phyloP scores from a whole-genome alignment of 2,888 invertebrate genomes.

The Liodrosophila aerea region DNA sequence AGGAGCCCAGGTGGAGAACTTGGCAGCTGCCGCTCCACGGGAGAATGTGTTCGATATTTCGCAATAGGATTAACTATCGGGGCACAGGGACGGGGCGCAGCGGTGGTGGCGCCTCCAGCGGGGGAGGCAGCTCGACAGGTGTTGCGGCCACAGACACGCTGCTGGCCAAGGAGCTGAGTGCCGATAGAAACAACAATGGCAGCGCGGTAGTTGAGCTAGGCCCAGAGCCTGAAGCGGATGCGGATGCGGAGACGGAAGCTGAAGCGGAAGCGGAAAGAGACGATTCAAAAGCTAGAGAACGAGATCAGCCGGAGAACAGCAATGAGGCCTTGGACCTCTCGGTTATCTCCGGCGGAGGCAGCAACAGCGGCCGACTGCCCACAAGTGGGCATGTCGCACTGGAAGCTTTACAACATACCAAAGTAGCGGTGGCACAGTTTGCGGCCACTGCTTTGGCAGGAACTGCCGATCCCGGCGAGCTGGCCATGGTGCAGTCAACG shows the following conservation, averaged over 20 bases:
- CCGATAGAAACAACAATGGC: constrained; percentile 80
- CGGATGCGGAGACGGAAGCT: constrained; percentile 17
- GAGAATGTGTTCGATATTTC: constrained; percentile 81
- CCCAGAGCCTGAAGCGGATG: constrained; percentile 16
- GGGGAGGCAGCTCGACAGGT: constrained; percentile 44
- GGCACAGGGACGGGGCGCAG: constrained; percentile 48
- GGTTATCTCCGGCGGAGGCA: constrained; percentile 63
- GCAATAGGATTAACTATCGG: constrained; percentile 81
- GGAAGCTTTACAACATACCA: constrained; percentile 96
- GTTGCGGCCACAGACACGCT: constrained; percentile 40
- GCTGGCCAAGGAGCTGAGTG: constrained; percentile 78
- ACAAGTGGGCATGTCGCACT: constrained; percentile 90
- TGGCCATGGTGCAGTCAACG: constrained; percentile 94
- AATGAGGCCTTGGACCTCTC: constrained; percentile 81
- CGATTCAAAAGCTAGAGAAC: neutral
- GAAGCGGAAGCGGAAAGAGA: constrained; percentile 16
- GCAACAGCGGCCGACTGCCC: constrained; percentile 50
- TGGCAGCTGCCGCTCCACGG: constrained; percentile 3
- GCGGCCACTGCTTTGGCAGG: constrained; percentile 91
- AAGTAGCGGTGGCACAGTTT: constrained; percentile 90
- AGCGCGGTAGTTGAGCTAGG: constrained; percentile 35
- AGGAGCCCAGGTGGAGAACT: constrained; percentile 29
- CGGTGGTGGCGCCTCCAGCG: constrained; percentile 44
- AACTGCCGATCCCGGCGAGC: constrained; percentile 85
- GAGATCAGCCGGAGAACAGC: constrained; percentile 54